phyloP scores from a whole-genome alignment of 1,140 invertebrate species.

The Drosophila kanapiae region DNA sequence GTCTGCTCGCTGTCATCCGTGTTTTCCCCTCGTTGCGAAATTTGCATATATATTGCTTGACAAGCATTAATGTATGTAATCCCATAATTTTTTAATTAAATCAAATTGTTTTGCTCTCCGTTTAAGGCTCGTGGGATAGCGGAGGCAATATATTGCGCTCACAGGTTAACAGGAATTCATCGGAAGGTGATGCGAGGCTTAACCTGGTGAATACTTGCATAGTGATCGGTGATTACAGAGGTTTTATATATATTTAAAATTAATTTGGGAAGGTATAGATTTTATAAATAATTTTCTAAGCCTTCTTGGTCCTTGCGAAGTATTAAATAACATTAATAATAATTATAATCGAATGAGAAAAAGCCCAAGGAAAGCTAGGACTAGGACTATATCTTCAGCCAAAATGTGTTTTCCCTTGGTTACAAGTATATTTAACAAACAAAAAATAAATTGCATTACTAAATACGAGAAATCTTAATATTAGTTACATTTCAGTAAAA shows the following conservation, averaged over 20 bases:
- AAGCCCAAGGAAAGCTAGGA: too few relatives aligned
- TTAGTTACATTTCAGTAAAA: background rate
- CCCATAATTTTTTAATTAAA: constrained; percentile 85
- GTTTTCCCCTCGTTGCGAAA: constrained; percentile 46
- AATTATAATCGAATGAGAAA: too few relatives aligned
- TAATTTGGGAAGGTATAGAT: too few relatives aligned
- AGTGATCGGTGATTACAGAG: too few relatives aligned
- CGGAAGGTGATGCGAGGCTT: background rate
- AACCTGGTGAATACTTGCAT: background rate
- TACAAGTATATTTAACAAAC: too few relatives aligned
- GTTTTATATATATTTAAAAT: background rate
- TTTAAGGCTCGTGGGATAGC: constrained; percentile 40
- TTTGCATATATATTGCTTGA: constrained; percentile 84
- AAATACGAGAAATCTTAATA: background rate
- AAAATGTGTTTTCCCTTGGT: too few relatives aligned
- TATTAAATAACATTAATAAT: too few relatives aligned
- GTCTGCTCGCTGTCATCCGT: constrained; percentile 49
- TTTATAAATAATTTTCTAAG: too few relatives aligned
- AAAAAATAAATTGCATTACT: too few relatives aligned
- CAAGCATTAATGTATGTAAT: constrained; percentile 83
- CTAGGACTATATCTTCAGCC: too few relatives aligned
- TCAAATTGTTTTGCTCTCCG: constrained; percentile 73
- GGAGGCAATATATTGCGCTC: background rate
- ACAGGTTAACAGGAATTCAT: background rate
- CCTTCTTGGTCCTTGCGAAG: too few relatives aligned